Evolutionary conservation across 2,888 invertebrate species (phyloP).

Genomic region (Agrochola litura): DNA sequence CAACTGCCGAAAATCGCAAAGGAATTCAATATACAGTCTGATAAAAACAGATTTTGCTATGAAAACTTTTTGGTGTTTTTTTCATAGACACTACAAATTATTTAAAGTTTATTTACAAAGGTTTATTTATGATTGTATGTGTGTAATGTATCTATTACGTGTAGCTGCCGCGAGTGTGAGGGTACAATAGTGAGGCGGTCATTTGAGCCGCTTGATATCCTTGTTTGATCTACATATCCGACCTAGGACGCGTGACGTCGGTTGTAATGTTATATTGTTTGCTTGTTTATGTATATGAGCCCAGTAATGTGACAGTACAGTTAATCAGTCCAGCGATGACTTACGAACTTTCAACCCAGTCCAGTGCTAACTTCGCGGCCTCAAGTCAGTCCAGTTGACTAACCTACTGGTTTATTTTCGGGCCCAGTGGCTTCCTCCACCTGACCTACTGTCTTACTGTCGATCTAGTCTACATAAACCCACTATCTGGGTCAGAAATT

Average conservation of each 20-base stretch:
- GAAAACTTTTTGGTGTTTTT: constrained; percentile 8
- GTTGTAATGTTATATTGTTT: constrained; percentile 37
- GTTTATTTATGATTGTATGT: constrained; percentile 1
- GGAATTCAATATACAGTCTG: neutral
- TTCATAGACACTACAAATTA: neutral
- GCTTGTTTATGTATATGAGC: constrained; percentile 22
- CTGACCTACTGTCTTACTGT: no score
- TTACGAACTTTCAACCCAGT: no score
- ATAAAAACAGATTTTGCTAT: neutral
- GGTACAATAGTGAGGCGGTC: constrained; percentile 45
- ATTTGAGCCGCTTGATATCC: constrained; percentile 57
- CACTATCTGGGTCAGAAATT: no score
- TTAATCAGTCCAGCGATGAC: no score
- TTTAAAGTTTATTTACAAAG: neutral
- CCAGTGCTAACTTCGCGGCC: no score
- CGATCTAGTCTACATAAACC: no score
- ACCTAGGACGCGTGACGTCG: constrained; percentile 49
- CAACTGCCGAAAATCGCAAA: neutral
- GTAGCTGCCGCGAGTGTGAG: constrained; percentile 35
- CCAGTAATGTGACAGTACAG: no score
- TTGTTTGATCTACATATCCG: constrained; percentile 56
- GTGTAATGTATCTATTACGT: constrained; percentile 28
- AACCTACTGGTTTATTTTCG: no score
- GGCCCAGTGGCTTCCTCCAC: no score
- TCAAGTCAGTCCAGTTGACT: no score